Evolutionary conservation across 2,888 invertebrate species (phyloP).

Genomic region (Notocelia uddmanniana): DNA sequence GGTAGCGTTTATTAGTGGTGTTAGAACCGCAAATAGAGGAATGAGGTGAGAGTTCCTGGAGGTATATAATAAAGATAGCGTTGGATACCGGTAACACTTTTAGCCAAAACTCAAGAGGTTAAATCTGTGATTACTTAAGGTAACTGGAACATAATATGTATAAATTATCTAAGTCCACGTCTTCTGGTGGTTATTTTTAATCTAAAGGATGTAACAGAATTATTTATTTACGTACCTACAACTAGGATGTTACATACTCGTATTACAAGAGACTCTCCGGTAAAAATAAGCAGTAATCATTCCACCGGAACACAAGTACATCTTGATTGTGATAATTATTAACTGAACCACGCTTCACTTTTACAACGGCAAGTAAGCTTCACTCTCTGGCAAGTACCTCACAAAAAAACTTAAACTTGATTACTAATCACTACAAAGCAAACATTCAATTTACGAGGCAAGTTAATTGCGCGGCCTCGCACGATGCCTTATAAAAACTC

Average conservation of each 20-base stretch:
- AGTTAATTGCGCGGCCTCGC: conserved; percentile 82
- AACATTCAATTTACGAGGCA: conserved; percentile 86
- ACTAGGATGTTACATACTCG: not conserved
- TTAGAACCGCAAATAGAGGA: not conserved
- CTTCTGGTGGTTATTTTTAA: not conserved
- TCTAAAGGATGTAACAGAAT: not conserved
- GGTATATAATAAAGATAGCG: not conserved
- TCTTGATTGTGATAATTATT: conserved; percentile 25
- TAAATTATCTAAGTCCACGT: too few species aligned
- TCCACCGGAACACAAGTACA: conserved; percentile 24
- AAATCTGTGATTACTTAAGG: too few species aligned
- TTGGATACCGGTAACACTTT: too few species aligned
- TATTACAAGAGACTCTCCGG: not conserved
- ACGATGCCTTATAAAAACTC: conserved; percentile 80
- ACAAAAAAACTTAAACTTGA: conserved; percentile 80
- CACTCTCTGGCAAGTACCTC: conserved; percentile 69
- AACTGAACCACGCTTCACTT: conserved; percentile 28
- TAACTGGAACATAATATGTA: too few species aligned
- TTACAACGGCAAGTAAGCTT: conserved; percentile 63
- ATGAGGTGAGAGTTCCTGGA: not conserved
- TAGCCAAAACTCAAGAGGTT: too few species aligned
- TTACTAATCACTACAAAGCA: conserved; percentile 85
- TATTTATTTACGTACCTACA: too few species aligned
- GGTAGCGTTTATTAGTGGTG: conserved; percentile 1
- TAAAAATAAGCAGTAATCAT: not conserved